Evolutionary conservation across 2,888 invertebrate genomes (phyloP), one percentile per base, ranked within the genome.

Genomic region (Agrochola lota): DNA sequence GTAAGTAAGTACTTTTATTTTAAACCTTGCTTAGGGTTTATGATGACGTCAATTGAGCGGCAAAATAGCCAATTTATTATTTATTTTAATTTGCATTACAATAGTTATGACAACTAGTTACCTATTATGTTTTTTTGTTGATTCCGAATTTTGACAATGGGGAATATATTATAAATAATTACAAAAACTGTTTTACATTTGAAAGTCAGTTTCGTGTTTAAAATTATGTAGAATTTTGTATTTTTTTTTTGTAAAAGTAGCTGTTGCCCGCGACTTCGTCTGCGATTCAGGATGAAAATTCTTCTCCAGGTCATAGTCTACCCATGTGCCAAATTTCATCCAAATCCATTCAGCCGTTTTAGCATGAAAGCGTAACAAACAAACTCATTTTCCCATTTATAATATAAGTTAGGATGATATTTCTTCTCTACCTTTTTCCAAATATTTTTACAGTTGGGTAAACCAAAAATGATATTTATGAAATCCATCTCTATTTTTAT

Each of bases 21-120:
- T 26, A 49, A 62, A 55, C 8, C 20, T 20, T 3, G n/a, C 1
- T 43, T 60, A 72, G 8, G 30, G 23, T 30, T n/a, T 55, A 35
- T 20, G 46, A 57, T 35, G 57, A 35, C 52, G 30, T 68, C 59
- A 55, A 15, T n/a, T 23, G 7, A 9, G 40, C 0, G n/a, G 11
- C 35, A 59, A 71, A 59, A 66, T 72, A 55, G 40, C 0, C n/a
- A 49, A 83, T 71, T 71, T 46, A 71, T 70, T 62, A 46, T 43
- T 43, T 35, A 57, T 46, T 63, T 67, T 63, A 49, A 26, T 71
- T 71, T 62, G 43, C 15, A 66, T 70, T 4, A 83, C 57, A 70
- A 83, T 57, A 8, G 46, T 15, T 43, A 40, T 4, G 1, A 23
- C 40, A 43, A 40, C 20, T n/a, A n/a, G n/a, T n/a, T n/a, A n/a